Evolutionary conservation across 2,113 vertebrate species (phyloP).

Genomic region (Psittacara wagleri): DNA sequence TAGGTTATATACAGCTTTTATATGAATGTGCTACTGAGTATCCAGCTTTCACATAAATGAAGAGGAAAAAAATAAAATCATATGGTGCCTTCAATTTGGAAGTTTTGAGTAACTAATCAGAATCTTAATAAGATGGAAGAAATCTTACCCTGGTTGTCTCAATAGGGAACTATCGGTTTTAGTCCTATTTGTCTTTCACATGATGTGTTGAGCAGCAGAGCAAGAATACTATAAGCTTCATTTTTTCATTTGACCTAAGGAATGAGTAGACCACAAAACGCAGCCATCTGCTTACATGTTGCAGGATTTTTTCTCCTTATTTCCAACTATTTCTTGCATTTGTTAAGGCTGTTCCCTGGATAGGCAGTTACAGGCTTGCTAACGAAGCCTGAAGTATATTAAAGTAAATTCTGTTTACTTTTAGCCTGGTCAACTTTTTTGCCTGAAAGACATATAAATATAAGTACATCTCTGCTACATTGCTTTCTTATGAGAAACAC

Average conservation of each 20-base stretch:
- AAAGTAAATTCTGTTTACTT: not conserved
- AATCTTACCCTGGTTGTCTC: not conserved
- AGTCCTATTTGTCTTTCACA: not conserved
- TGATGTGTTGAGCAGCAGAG: not conserved
- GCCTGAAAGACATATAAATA: not conserved
- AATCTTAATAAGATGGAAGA: not conserved
- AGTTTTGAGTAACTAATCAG: not conserved
- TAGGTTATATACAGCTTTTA: not conserved
- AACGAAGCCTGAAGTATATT: not conserved
- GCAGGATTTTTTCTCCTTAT: not conserved
- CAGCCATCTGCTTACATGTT: not conserved
- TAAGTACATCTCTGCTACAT: not conserved
- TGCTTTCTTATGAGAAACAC: not conserved
- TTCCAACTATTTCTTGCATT: not conserved
- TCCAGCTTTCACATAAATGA: not conserved
- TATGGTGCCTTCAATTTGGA: not conserved
- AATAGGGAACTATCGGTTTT: not conserved
- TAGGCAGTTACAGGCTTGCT: not conserved
- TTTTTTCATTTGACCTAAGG: not conserved
- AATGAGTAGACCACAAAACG: not conserved
- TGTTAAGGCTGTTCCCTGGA: not conserved
- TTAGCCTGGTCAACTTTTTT: not conserved
- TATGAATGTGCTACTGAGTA: not conserved
- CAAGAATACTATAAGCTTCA: not conserved
- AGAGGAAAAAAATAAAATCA: not conserved